Percentiles rank a stretch among this genome's conserved stretches.
Evolutionary conservation across 53 echinoderm and acorn worm genomes (phyloP).

Genomic region (Mesocentrotus franciscanus): DNA sequence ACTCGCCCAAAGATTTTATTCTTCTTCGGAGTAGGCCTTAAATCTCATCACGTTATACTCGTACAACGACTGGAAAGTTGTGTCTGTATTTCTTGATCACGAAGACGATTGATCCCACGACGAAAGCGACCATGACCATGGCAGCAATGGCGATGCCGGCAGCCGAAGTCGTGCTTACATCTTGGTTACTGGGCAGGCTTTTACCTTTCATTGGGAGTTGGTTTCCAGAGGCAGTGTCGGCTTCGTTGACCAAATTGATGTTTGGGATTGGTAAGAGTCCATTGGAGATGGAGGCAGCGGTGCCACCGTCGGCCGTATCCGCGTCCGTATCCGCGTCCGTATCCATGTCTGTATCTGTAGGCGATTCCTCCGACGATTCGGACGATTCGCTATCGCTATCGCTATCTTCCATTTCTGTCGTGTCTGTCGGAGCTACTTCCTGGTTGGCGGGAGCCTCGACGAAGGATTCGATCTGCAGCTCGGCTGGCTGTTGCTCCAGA

Average conservation of each 20-base stretch:
- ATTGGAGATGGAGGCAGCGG: background rate
- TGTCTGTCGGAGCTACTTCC: background rate
- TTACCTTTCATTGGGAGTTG: background rate
- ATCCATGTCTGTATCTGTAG: too few species aligned
- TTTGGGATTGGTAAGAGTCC: background rate
- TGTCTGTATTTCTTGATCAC: background rate
- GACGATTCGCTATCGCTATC: background rate
- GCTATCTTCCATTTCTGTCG: background rate
- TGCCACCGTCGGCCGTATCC: background rate
- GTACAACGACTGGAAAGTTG: background rate
- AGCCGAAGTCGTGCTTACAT: background rate
- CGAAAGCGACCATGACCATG: background rate
- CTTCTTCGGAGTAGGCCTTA: background rate
- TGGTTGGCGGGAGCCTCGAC: background rate
- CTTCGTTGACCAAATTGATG: background rate
- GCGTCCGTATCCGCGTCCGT: background rate
- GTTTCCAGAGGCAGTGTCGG: background rate
- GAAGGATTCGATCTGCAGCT: background rate
- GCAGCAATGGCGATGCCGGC: background rate
- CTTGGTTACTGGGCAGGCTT: background rate
- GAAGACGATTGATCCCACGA: background rate
- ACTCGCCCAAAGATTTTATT: background rate
- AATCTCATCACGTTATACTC: background rate
- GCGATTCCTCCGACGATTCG: background rate
- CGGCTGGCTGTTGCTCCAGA: background rate